These are phyloP conservation scores for Entomobrya proxima DNA, from an alignment of 2,888 invertebrate species.

Conservation along the genomic window DNA sequence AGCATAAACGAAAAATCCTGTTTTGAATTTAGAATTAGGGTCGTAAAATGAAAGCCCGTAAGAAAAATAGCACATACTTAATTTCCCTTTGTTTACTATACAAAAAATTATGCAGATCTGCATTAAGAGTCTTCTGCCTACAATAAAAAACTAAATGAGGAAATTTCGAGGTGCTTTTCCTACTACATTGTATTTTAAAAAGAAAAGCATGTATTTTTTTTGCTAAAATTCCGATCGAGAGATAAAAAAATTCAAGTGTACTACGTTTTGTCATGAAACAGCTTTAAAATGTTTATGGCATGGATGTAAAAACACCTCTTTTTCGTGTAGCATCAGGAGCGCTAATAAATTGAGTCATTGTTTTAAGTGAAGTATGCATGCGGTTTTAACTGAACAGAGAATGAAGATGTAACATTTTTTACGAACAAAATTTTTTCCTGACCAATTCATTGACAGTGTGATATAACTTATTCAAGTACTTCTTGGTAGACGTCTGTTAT, in stretches of 20 bases:
- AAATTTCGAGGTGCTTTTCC: background rate
- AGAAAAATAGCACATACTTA: slow-evolving; percentile 42
- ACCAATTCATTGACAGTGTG: background rate
- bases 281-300: slow-evolving; percentile 58
- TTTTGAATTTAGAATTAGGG: slow-evolving; percentile 31
- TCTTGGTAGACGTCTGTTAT: too few relatives aligned
- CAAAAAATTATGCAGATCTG: slow-evolving; percentile 15
- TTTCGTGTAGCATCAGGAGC: slow-evolving; percentile 20
- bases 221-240: slow-evolving; percentile 61
- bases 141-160: slow-evolving; percentile 8
- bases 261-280: slow-evolving; percentile 60
- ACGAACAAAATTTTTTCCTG: background rate
- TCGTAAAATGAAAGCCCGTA: slow-evolving; percentile 32
- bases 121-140: slow-evolving; percentile 3
- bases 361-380: slow-evolving; percentile 23
- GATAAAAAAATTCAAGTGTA: slow-evolving; percentile 63
- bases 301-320: slow-evolving; percentile 46
- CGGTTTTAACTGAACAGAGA: background rate
- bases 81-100: slow-evolving; percentile 40
- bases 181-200: background rate
- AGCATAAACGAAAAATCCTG: background rate
- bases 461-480: too few relatives aligned
- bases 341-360: slow-evolving; percentile 63
- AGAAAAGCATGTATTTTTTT: slow-evolving; percentile 23
- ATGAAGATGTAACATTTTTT: slow-evolving; percentile 44